Conservation (phyloP, 2,797 vertebrate genomes). For the Craterocephalus amniculus region DNA sequence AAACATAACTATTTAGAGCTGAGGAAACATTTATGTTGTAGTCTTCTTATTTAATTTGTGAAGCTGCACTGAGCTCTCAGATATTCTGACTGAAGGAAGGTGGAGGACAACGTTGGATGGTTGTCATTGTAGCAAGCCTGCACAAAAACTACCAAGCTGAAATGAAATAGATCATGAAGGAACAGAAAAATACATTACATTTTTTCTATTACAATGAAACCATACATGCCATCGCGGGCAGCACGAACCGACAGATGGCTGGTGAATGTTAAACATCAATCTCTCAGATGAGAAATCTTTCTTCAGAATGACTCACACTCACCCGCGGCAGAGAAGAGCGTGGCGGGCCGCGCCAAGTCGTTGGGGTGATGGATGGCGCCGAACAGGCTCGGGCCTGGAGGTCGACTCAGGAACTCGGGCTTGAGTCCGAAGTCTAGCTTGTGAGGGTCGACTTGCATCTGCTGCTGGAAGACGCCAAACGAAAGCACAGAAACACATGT, state of each 20-base stretch:
- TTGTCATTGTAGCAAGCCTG: neutral
- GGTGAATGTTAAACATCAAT: conserved; percentile 11
- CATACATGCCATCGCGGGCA: neutral
- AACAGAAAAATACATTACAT: neutral
- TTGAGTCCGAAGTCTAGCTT: conserved; percentile 98
- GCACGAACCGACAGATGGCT: neutral
- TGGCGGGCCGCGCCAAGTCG: conserved; percentile 95
- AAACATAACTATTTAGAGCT: neutral
- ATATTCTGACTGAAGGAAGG: too few relatives aligned
- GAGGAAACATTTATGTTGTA: neutral
- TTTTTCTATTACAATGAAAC: neutral
- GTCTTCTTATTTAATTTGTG: neutral
- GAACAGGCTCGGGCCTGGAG: conserved; percentile 93
- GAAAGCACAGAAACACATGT: conserved; percentile 53
- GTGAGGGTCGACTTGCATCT: conserved; percentile 99
- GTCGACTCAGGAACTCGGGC: conserved; percentile 95
- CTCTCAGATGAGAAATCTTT: neutral
- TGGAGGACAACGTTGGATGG: too few relatives aligned
- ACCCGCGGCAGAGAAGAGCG: conserved; percentile 96
- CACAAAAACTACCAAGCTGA: neutral
- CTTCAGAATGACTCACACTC: conserved; percentile 41
- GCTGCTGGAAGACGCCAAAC: conserved; percentile 88
- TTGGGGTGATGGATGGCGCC: conserved; percentile 95
- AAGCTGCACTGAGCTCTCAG: neutral
- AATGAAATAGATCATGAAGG: neutral